Percentiles rank a stretch among this genome's conserved stretches.
Conservation (phyloP, 1,140 invertebrate genomes). For the Conus ventricosus region DNA sequence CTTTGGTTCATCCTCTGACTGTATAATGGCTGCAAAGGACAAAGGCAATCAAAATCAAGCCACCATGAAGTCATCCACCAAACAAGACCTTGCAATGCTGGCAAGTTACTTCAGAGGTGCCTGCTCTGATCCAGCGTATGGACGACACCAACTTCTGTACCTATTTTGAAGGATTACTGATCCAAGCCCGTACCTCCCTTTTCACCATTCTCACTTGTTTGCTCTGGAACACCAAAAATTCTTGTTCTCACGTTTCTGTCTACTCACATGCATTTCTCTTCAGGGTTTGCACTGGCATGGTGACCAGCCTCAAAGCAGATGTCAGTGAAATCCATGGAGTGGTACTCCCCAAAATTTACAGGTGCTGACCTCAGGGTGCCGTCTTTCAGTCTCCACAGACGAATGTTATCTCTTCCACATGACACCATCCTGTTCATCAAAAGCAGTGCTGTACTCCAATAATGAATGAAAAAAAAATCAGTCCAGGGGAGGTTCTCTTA, state of each 20-base stretch:
- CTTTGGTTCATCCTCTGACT: no score
- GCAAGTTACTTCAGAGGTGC: no score
- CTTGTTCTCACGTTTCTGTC: background rate
- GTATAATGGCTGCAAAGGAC: no score
- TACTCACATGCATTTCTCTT: slow-evolving; percentile 68
- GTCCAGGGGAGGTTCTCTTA: background rate
- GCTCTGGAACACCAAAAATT: background rate
- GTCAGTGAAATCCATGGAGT: slow-evolving; percentile 73
- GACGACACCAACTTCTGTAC: no score
- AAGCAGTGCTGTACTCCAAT: background rate
- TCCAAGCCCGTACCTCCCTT: background rate
- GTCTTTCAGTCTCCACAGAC: slow-evolving; percentile 73
- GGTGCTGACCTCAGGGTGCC: slow-evolving; percentile 71
- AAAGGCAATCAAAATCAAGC: no score
- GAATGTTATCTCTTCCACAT: slow-evolving; percentile 73
- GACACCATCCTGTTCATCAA: slow-evolving; percentile 69
- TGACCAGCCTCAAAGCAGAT: slow-evolving; percentile 69
- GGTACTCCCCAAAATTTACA: slow-evolving; percentile 70
- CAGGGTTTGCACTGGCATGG: slow-evolving; percentile 62
- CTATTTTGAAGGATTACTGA: no score
- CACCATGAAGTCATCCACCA: no score
- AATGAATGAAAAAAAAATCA: no score
- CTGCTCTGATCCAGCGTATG: no score
- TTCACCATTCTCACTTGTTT: background rate
- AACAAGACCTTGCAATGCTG: no score